Percentiles rank a stretch among this genome's conserved stretches.
These are phyloP conservation scores for Pentamera pediparva DNA, from an alignment of 53 echinoderm and acorn worm species.

Conservation along the genomic window DNA sequence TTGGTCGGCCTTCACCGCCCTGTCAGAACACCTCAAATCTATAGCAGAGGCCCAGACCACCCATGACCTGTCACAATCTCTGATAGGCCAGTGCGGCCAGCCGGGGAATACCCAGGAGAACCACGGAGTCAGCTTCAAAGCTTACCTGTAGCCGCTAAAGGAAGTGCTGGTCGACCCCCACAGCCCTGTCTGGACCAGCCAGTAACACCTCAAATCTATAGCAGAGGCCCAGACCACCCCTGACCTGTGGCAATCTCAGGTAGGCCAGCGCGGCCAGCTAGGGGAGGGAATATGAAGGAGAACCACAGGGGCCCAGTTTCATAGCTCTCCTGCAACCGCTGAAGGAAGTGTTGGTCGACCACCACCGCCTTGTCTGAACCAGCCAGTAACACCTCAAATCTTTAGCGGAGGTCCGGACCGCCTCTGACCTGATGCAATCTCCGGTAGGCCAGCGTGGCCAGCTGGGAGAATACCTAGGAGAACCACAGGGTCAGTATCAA, in stretches of 20 bases:
- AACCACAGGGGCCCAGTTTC: not conserved
- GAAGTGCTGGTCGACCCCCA: slow-evolving; percentile 69
- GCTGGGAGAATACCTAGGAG: slow-evolving; percentile 79
- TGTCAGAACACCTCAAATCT: no score
- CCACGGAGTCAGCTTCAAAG: no score
- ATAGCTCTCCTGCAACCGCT: slow-evolving; percentile 61
- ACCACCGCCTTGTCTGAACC: slow-evolving; percentile 59
- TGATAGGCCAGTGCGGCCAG: no score
- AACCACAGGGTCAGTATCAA: slow-evolving; percentile 61
- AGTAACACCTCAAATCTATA: slow-evolving; percentile 82
- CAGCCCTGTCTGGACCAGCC: slow-evolving; percentile 55
- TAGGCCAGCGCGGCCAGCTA: no score
- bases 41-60: not conserved
- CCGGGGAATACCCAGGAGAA: no score
- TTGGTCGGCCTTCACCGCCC: no score
- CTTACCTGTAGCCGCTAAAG: slow-evolving; percentile 80
- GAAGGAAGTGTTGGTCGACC: slow-evolving; percentile 72
- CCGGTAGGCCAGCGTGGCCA: slow-evolving; percentile 81
- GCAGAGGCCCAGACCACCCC: slow-evolving; percentile 83
- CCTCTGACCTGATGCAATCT: slow-evolving; percentile 72
- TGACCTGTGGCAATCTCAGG: slow-evolving; percentile 67
- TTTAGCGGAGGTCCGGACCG: slow-evolving; percentile 80
- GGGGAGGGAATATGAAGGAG: not conserved
- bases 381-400: slow-evolving; percentile 73
- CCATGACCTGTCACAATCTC: no score